These are phyloP conservation scores for Mystacornis crossleyi DNA, from an alignment of 2,113 vertebrate genomes.

Conservation along the genomic window DNA sequence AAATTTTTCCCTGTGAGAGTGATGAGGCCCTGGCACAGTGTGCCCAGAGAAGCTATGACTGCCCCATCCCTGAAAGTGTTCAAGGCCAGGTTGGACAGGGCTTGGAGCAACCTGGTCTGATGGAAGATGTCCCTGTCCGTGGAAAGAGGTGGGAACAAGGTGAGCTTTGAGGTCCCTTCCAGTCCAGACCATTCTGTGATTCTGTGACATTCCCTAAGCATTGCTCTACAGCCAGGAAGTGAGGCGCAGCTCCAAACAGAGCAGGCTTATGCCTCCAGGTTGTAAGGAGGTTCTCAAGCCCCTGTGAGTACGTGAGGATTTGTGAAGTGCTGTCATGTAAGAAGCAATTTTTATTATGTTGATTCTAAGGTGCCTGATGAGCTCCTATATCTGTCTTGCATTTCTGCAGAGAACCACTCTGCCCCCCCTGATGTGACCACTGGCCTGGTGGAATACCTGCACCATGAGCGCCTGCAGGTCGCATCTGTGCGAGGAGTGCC, in stretches of 20 bases:
- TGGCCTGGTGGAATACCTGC: conserved; percentile 81
- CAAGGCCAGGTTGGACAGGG: rapidly evolving
- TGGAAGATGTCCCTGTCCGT: background rate
- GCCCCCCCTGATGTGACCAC: conserved; percentile 94
- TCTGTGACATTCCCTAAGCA: background rate
- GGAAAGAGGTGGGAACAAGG: background rate
- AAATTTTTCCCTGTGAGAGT: background rate
- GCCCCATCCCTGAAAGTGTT: background rate
- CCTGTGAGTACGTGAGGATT: background rate
- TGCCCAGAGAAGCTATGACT: background rate
- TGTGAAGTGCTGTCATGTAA: background rate
- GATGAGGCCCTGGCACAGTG: background rate
- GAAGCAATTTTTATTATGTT: background rate
- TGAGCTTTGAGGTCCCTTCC: background rate
- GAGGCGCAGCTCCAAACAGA: background rate
- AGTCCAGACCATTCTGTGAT: rapidly evolving
- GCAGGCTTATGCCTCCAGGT: background rate
- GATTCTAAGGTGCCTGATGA: background rate
- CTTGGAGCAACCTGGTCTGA: background rate
- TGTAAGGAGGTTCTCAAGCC: background rate
- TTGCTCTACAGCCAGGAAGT: background rate
- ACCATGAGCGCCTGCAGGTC: conserved; percentile 82
- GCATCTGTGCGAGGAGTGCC: conserved; percentile 84
- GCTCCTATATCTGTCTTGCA: background rate
- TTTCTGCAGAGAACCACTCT: conserved; percentile 85